Conservation (phyloP, 2,888 invertebrate genomes). For the Anthophora plumipes region DNA sequence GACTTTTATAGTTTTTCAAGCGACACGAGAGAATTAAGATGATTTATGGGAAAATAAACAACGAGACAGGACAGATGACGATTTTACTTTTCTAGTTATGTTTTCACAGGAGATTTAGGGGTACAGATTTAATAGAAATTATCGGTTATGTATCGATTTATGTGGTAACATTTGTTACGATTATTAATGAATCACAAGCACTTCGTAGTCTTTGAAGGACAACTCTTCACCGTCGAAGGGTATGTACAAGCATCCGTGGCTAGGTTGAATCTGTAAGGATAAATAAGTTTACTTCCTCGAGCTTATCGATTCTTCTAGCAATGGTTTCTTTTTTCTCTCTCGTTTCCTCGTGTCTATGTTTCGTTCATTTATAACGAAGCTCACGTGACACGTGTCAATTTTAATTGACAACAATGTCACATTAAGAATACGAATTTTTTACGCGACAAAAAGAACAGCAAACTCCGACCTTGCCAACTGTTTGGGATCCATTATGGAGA, state of each 20-base stretch:
- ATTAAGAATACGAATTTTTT: conserved; percentile 8
- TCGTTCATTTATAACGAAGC: neutral
- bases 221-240: conserved; percentile 88
- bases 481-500: conserved; percentile 88
- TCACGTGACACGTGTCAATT: neutral
- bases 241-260: conserved; percentile 83
- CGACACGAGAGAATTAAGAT: neutral
- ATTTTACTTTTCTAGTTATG: neutral
- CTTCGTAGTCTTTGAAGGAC: conserved; percentile 88
- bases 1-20: neutral
- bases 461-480: conserved; percentile 88
- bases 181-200: conserved; percentile 86
- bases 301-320: neutral
- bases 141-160: conserved; percentile 7
- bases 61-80: too few relatives aligned
- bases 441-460: neutral
- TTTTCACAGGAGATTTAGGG: neutral
- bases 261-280: conserved; percentile 80
- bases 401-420: neutral
- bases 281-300: neutral
- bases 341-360: too few relatives aligned
- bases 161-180: neutral
- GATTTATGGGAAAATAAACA: neutral
- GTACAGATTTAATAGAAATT: conserved; percentile 15
- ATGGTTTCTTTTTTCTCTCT: too few relatives aligned